These are phyloP conservation scores for Anolis carolinensis DNA, from an alignment of 2,113 vertebrate genomes.

Conservation along the genomic window DNA sequence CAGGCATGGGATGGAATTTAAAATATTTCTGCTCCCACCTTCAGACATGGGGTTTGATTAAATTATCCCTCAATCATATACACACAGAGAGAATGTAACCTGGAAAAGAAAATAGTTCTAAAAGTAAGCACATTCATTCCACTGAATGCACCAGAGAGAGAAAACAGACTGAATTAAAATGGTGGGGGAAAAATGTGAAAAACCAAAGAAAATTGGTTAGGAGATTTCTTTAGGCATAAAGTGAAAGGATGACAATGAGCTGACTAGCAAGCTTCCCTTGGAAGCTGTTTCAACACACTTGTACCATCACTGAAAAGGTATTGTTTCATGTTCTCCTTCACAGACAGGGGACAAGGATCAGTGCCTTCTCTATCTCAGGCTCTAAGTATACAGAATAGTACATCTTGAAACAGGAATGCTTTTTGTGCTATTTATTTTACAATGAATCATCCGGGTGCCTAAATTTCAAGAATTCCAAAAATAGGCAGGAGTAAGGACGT, in stretches of 20 bases:
- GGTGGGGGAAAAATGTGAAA: no score
- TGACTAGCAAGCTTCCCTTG: background rate
- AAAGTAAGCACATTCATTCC: background rate
- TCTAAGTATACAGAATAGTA: background rate
- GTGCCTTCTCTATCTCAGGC: background rate
- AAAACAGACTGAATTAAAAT: background rate
- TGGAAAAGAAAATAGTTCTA: background rate
- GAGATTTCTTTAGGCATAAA: background rate
- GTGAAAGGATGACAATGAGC: background rate
- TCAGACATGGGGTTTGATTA: slow-evolving; percentile 1
- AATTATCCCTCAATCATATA: background rate
- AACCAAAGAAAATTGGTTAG: no score
- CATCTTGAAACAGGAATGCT: background rate
- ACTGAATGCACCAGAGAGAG: background rate
- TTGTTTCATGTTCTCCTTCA: background rate
- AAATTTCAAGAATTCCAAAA: no score
- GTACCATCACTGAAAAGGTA: background rate
- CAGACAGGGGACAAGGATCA: background rate
- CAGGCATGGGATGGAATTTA: background rate
- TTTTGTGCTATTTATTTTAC: background rate
- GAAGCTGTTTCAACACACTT: background rate
- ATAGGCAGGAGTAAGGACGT: no score
- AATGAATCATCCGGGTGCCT: no score
- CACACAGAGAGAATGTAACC: background rate
- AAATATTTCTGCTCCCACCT: slow-evolving; percentile 21